These are phyloP conservation scores for Tachina lurida DNA, from an alignment of 2,888 invertebrate species.

Conservation along the genomic window DNA sequence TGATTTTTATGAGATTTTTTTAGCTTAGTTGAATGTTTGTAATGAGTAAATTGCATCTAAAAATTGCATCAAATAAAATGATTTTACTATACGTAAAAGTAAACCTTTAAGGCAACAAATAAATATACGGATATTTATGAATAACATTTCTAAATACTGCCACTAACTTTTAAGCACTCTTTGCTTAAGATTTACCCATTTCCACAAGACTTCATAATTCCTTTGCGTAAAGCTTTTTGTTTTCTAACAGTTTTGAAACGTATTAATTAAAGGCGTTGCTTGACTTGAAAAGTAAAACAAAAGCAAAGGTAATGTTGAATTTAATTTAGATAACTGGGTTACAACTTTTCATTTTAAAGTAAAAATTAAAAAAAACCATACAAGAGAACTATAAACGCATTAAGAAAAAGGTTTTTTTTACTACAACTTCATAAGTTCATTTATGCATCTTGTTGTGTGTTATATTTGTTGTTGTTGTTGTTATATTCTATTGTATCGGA, in stretches of 20 bases:
- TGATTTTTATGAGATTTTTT: too few species aligned
- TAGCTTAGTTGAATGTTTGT: too few species aligned
- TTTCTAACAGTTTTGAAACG: conserved; percentile 31
- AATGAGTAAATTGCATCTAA: too few species aligned
- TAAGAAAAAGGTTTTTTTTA: background rate
- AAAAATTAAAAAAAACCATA: conserved; percentile 22
- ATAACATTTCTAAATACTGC: background rate
- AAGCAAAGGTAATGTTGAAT: conserved; percentile 4
- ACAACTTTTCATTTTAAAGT: conserved; percentile 24
- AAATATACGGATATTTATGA: background rate
- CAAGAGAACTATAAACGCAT: background rate
- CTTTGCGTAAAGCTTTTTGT: background rate
- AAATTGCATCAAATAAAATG: background rate
- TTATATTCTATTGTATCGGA: too few species aligned
- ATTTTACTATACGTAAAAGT: background rate
- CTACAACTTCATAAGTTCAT: background rate
- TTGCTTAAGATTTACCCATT: background rate
- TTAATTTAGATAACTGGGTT: conserved; percentile 25
- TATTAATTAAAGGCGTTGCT: conserved; percentile 62
- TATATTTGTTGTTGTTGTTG: too few species aligned
- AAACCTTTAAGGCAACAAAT: too few species aligned
- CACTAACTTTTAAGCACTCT: background rate
- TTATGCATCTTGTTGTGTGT: background rate
- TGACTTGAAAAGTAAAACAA: conserved; percentile 33
- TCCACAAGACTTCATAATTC: background rate